Evolutionary conservation across 1,140 invertebrate species (phyloP), one percentile per base, ranked within the genome.

Genomic region (Musca vetustissima): DNA sequence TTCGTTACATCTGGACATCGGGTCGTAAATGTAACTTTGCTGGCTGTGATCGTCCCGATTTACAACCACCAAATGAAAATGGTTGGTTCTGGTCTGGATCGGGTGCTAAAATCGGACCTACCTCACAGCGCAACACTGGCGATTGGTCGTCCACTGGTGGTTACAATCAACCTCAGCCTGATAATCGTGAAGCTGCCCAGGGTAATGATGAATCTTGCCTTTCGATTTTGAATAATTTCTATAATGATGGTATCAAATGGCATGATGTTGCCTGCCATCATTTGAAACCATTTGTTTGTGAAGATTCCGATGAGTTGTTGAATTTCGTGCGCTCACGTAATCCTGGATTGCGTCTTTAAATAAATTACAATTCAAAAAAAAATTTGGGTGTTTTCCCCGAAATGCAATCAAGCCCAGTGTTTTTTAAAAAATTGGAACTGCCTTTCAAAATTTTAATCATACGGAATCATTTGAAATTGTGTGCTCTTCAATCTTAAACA

Each of bases 11-110:
- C 77, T 96, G 94, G 94, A 95, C 93, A 0, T 94, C 92, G 4
- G 94, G 94, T 3, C 88, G 94, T 43, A 96, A 96, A 79, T 96
- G 94, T 76, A 95, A 96, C 83, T 96, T 96, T 76, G 92, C 93
- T 69, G 94, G 94, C 24, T 96, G 94, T 81, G 92, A 95, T 83
- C 86, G 93, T 66, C 85, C 91, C 25, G 94, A 95, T 81, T 85
- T 95, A 69, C 92, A 95, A 84, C 94, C 94, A 0, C 89, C 91
- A 65, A 93, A 95, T 76, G 86, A 94, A 47, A 95, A 95, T 83
- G 94, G 94, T 70, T 95, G 93, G 93, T 96, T 96, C 88, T 96
- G 93, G 93, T 93, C 92, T 17, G 94, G 93, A 69, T 94, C 92
- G 1, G 93, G 93, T 9, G 93, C 90, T 53, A 94, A 95, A 84